Evolutionary conservation across 2,888 invertebrate species (phyloP).

Genomic region (Macrosoma leucophasiata): DNA sequence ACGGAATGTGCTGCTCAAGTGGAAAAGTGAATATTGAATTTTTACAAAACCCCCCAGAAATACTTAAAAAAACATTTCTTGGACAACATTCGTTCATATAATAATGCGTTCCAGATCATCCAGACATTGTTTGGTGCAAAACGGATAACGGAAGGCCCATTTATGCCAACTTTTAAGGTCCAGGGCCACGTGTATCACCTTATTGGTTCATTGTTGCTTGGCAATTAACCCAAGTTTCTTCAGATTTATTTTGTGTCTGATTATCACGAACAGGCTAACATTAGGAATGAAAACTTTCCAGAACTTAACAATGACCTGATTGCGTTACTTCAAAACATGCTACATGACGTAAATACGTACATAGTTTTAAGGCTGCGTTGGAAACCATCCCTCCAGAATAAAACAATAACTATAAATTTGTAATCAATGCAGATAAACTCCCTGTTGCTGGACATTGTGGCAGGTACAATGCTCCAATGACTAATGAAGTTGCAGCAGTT

Average conservation of each 20-base stretch:
- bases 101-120: conserved; percentile 25
- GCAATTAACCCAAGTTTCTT: conserved; percentile 19
- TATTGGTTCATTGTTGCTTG: not conserved
- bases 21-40: conserved; percentile 15
- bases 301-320: conserved; percentile 22
- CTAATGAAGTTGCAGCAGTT: conserved; percentile 25
- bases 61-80: conserved; percentile 24
- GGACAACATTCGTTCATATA: conserved; percentile 19
- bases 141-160: conserved; percentile 21
- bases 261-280: conserved; percentile 20
- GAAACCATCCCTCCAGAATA: conserved; percentile 11
- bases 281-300: conserved; percentile 14
- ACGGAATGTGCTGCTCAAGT: conserved; percentile 18
- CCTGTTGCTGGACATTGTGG: conserved; percentile 18
- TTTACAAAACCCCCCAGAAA: conserved; percentile 16
- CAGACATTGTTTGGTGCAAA: conserved; percentile 27
- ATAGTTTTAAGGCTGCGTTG: conserved; percentile 22
- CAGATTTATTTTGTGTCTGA: conserved; percentile 29
- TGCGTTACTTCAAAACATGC: conserved; percentile 23
- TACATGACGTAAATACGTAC: conserved; percentile 21
- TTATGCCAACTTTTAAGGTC: conserved; percentile 30
- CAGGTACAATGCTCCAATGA: conserved; percentile 21
- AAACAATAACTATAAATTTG: conserved; percentile 12
- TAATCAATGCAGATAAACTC: conserved; percentile 20
- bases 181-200: conserved; percentile 13